Evolutionary conservation across 2,888 invertebrate species (phyloP), one percentile per base, ranked within the genome.

Genomic region (Lithophane semibrunnea): DNA sequence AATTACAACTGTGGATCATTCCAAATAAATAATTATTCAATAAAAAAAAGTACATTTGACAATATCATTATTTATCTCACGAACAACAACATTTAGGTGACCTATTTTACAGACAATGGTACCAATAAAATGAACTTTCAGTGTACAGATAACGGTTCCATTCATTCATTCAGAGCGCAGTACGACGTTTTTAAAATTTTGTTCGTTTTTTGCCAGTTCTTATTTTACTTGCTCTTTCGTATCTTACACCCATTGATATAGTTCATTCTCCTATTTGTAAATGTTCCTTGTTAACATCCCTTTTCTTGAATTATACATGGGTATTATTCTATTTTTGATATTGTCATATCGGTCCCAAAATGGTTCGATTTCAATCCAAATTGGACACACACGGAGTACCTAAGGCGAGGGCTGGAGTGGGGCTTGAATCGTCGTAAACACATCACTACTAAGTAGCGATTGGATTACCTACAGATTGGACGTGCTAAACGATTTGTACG

Each of bases 401-500:
- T 64, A 54, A 74, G 66, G n/a, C 42, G 21, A 44, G 52, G 60
- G n/a, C n/a, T 37, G 63, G 49, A 47, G 3, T 24, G 58, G 18
- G 44, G 65, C 67, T 61, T 56, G 77, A 73, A 44, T 72, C 56
- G 52, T 81, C 80, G 75, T 86, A 86, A 84, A 86, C 77, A 81
- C 77, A 79, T 86, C 86, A 84, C 63, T 65, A 70, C 71, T 75
- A 77, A 72, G 84, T 80, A 75, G 65, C 76, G 65, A 71, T 76
- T 65, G 81, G 81, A 81, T 86, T 84, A 86, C 77, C 71, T 73
- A 78, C 71, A 81, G 79, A 84, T 84, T 84, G 86, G 77, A 73
- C 72, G 75, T 60, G 73, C 71, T 84, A 84, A 86, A 81, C 86
- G 81, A 86, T 86, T 86, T 81, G 73, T 72, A 73, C 77, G 86